These are phyloP conservation scores for Cryptocephalus primarius DNA, from an alignment of 2,888 invertebrate species.

Conservation along the genomic window DNA sequence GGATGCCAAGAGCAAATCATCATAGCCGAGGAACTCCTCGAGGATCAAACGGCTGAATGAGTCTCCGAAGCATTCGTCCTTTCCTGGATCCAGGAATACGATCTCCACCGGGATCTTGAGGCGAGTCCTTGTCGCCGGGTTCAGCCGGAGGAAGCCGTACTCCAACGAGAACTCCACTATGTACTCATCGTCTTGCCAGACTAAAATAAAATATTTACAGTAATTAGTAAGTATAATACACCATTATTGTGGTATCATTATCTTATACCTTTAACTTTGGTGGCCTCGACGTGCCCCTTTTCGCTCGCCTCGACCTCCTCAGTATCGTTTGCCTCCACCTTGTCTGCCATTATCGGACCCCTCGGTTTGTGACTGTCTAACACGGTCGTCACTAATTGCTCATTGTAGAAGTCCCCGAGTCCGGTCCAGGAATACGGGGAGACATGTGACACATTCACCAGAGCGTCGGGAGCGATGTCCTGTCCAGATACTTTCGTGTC, in stretches of 20 bases:
- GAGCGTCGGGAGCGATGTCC: conserved; percentile 7
- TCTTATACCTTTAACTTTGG: too few species aligned
- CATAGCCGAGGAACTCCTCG: conserved; percentile 90
- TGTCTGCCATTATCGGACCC: too few species aligned
- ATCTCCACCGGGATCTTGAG: conserved; percentile 88
- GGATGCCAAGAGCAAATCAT: conserved; percentile 93
- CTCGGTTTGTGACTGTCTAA: too few species aligned
- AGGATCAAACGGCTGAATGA: conserved; percentile 80
- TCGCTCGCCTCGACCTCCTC: too few species aligned
- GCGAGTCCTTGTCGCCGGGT: conserved; percentile 72
- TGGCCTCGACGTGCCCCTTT: too few species aligned
- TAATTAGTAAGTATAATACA: too few species aligned
- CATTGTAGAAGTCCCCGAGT: not conserved
- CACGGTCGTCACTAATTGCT: too few species aligned
- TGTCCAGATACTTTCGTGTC: too few species aligned
- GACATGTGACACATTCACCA: conserved; percentile 22
- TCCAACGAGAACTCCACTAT: conserved; percentile 97
- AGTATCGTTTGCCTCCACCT: too few species aligned
- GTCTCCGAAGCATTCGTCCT: conserved; percentile 90
- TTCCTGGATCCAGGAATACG: conserved; percentile 75
- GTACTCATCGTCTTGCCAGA: conserved; percentile 73
- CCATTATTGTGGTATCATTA: too few species aligned
- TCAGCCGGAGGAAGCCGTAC: conserved; percentile 89
- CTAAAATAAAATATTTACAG: conserved; percentile 3
- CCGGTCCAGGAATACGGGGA: conserved; percentile 28